Conservation (phyloP, 2,113 vertebrate genomes). For the Marcusenius ussheri region DNA sequence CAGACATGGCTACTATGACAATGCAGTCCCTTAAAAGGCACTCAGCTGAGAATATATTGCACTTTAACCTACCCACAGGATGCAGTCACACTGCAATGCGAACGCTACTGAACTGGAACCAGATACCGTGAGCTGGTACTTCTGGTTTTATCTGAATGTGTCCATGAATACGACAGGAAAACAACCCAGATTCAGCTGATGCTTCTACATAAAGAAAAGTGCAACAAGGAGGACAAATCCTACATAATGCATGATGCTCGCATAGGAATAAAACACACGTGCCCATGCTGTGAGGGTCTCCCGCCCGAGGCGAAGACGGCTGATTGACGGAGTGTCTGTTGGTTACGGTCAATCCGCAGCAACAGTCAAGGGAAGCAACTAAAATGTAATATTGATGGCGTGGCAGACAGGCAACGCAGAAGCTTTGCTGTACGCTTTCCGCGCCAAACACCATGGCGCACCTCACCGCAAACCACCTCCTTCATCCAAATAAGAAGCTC, state of each 20-base stretch:
- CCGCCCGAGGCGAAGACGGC: not conserved
- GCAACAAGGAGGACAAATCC: not conserved
- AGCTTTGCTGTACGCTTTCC: not conserved
- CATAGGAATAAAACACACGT: not conserved
- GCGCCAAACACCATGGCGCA: not conserved
- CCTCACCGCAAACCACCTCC: not conserved
- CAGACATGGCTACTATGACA: not conserved
- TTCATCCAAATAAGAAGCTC: not conserved
- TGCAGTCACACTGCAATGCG: not conserved
- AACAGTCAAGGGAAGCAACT: not conserved
- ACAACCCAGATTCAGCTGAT: not conserved
- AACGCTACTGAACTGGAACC: not conserved
- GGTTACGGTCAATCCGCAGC: not conserved
- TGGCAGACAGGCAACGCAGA: not conserved
- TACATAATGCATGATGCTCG: not conserved
- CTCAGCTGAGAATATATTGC: not conserved
- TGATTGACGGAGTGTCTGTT: not conserved
- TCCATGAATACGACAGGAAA: not conserved
- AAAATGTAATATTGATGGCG: not conserved
- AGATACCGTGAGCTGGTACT: not conserved
- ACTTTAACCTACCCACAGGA: not conserved
- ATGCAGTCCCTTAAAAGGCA: not conserved
- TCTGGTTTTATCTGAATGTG: not conserved
- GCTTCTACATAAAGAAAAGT: not conserved
- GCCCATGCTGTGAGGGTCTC: not conserved